Conservation (phyloP, 2,888 invertebrate genomes). For the Noctua janthe region DNA sequence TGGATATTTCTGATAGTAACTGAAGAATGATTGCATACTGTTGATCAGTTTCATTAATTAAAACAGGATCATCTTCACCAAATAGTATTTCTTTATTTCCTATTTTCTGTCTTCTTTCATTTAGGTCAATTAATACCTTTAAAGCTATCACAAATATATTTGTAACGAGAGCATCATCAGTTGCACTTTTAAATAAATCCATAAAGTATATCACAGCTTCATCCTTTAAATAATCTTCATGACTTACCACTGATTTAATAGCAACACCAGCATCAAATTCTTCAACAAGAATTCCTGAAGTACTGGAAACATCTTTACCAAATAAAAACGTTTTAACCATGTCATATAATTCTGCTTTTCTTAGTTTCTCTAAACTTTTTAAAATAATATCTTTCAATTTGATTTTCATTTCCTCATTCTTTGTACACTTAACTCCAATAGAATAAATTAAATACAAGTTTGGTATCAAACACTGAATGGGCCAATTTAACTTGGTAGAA, state of each 20-base stretch:
- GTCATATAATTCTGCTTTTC: constrained; percentile 68
- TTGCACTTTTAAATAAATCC: constrained; percentile 75
- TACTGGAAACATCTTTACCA: constrained; percentile 66
- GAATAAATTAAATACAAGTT: constrained; percentile 85
- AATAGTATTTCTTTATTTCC: constrained; percentile 77
- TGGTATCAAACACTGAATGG: constrained; percentile 78
- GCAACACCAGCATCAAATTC: constrained; percentile 84
- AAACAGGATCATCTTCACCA: constrained; percentile 80
- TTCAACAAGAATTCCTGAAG: constrained; percentile 71
- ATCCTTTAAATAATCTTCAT: constrained; percentile 69
- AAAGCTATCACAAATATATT: constrained; percentile 80
- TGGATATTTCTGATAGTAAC: constrained; percentile 87
- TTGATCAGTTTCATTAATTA: constrained; percentile 77
- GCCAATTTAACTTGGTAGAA: constrained; percentile 77
- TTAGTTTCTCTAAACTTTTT: constrained; percentile 78
- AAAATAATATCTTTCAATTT: constrained; percentile 82
- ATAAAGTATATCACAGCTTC: constrained; percentile 78
- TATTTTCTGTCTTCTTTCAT: constrained; percentile 70
- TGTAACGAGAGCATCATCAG: constrained; percentile 71
- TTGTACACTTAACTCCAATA: constrained; percentile 81
- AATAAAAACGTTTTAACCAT: constrained; percentile 76
- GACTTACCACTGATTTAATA: constrained; percentile 74
- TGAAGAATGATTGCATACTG: constrained; percentile 87
- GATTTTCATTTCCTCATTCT: constrained; percentile 74
- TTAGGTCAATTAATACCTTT: constrained; percentile 76